Conservation (phyloP, 2,113 vertebrate genomes). For the Nibea albiflora region DNA sequence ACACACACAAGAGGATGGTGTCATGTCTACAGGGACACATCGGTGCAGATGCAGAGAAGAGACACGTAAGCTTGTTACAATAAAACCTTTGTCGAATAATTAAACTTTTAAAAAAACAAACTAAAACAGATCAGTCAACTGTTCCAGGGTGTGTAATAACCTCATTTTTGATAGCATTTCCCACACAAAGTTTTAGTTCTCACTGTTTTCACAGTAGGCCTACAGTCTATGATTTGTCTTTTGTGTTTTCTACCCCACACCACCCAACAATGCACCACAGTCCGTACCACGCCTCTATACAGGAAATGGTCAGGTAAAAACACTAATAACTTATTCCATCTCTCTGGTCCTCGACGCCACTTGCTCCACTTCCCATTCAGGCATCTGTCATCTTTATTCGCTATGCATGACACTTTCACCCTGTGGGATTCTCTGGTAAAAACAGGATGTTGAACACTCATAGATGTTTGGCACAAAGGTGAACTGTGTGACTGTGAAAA, state of each 20-base stretch:
- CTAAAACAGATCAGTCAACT: not conserved
- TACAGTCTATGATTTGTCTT: constrained; percentile 64
- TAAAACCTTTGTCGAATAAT: not conserved
- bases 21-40: constrained; percentile 94
- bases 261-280: constrained; percentile 71
- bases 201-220: constrained; percentile 15
- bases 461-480: constrained; percentile 27
- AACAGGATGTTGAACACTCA: constrained; percentile 52
- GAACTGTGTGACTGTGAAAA: constrained; percentile 14
- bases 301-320: constrained; percentile 84
- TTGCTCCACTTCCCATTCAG: constrained; percentile 60
- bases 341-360: constrained; percentile 50
- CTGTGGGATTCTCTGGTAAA: constrained; percentile 48
- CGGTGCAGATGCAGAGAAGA: constrained; percentile 92
- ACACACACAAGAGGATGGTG: constrained; percentile 92
- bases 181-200: not conserved
- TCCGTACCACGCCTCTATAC: constrained; percentile 84
- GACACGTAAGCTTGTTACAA: constrained; percentile 86
- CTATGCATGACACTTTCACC: constrained; percentile 68
- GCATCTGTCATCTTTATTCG: constrained; percentile 62
- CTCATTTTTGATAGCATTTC: not conserved
- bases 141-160: not conserved
- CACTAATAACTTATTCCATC: constrained; percentile 44
- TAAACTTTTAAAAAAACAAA: not conserved
- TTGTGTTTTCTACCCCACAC: constrained; percentile 64